A percentile compares a stretch with the other conserved stretches of the same genome.
phyloP scores from a whole-genome alignment of 2,797 vertebrate species.

The Neoniphon sammara region DNA sequence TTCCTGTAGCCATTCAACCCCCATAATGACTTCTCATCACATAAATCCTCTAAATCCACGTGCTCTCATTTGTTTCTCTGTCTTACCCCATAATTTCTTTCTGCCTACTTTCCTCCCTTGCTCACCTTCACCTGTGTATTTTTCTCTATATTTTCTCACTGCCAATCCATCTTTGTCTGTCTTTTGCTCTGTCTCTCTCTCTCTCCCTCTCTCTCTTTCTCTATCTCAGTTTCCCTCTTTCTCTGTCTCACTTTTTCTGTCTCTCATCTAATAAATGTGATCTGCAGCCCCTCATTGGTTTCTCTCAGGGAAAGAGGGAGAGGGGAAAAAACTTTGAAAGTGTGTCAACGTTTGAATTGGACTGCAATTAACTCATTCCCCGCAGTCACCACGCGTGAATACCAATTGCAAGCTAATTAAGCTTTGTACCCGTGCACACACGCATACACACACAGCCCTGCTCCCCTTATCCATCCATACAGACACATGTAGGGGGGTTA shows the following conservation, averaged over 20 bases:
- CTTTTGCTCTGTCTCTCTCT: conserved; percentile 1
- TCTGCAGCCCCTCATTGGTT: conserved; percentile 80
- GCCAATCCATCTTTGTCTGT: conserved; percentile 10
- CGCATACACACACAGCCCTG: conserved; percentile 48
- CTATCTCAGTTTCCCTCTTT: neutral
- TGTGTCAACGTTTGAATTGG: conserved; percentile 85
- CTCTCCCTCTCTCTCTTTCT: conserved; percentile 4
- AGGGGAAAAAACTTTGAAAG: conserved; percentile 81
- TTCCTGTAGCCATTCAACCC: neutral
- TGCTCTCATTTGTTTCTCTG: neutral
- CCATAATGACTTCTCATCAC: conserved; percentile 29
- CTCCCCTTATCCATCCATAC: conserved; percentile 79
- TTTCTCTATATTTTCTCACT: neutral
- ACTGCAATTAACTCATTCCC: conserved; percentile 87
- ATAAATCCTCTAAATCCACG: neutral
- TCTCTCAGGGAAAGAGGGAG: conserved; percentile 70
- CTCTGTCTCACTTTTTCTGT: neutral
- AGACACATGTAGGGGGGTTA: conserved; percentile 80
- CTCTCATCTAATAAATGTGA: conserved; percentile 81
- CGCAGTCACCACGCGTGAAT: conserved; percentile 83
- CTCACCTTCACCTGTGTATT: conserved; percentile 32
- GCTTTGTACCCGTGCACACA: conserved; percentile 68
- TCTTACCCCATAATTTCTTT: conserved; percentile 1
- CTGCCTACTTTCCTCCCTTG: conserved; percentile 16
- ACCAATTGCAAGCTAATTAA: conserved; percentile 86